Percentiles rank a stretch among this genome's conserved stretches.
These are phyloP conservation scores for Orgyia antiqua DNA, from an alignment of 2,888 invertebrate genomes.

Conservation along the genomic window DNA sequence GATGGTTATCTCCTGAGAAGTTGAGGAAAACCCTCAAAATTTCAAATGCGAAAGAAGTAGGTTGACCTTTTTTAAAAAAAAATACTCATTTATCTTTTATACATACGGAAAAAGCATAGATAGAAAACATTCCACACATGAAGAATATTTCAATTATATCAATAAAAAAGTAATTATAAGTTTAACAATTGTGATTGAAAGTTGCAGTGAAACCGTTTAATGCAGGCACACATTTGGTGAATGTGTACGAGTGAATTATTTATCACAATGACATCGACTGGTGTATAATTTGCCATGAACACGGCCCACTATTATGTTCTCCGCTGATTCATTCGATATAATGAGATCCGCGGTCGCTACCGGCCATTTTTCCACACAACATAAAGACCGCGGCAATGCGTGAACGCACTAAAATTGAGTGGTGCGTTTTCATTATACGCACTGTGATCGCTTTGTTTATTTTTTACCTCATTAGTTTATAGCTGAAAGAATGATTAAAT, in stretches of 20 bases:
- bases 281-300: slow-evolving; percentile 68
- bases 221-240: slow-evolving; percentile 3
- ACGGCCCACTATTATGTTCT: slow-evolving; percentile 56
- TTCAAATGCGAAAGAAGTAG: too few species aligned
- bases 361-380: slow-evolving; percentile 38
- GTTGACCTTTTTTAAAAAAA: too few species aligned
- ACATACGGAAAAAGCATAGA: too few species aligned
- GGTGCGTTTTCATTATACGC: slow-evolving; percentile 1
- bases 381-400: slow-evolving; percentile 19
- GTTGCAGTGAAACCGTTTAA: slow-evolving; percentile 8
- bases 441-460: background rate
- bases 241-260: slow-evolving; percentile 48
- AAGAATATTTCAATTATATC: too few species aligned
- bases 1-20: too few species aligned
- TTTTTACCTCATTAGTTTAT: background rate
- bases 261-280: slow-evolving; percentile 67
- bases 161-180: too few species aligned
- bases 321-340: slow-evolving; percentile 68
- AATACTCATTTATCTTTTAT: too few species aligned
- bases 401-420: slow-evolving; percentile 26
- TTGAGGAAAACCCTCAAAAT: too few species aligned
- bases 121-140: too few species aligned
- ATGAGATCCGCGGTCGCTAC: slow-evolving; percentile 57
- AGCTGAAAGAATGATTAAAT: too few species aligned
- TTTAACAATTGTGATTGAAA: too few species aligned